Base-by-base conservation (phyloP, 2,797 vertebrate genomes). In the Argyrosomus regius region DNA sequence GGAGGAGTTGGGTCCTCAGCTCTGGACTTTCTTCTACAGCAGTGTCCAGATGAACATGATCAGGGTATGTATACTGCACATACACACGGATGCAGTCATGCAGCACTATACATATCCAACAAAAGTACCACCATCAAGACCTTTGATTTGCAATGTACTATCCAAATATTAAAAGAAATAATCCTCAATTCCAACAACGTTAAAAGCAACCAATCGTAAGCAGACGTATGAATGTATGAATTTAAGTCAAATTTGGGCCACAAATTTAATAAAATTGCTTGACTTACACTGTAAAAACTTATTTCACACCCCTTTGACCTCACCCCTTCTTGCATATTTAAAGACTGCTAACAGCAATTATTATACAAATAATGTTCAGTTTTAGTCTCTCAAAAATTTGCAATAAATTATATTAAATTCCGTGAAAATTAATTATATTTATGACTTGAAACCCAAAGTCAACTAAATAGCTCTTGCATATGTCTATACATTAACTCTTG, bases 11-110 rank as follows among this genome's bases (percentile, higher is more conserved):
- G 96, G 96, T 58, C 97, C 97, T 78, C 97, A 99, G 90, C 87
- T 99, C 74, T 97, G 97, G 97, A 56, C 94, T 81, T 99, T 99
- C 92, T 96, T 99, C 85, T 93, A 98, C 66, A 93, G 68, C 90
- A 97, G 97, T 20, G 87, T 97, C 28, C 97, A 98, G 93, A 98
- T 99, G 96, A 96, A 96, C 82, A 96, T 98, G 95, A 96, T 99
- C 85, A 94, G 97, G 89, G 98, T 99, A 96, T 3, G 49, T 61
- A 70, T 10, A 3, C 10, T 46, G 2, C 43, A 46, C 43, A 46
- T 10, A 58, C 28, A 72, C n/a, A 39, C 57, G 22, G 10, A 61
- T 13, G 3, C 48, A 41, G 2, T 1, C 43, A 11, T 26, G 1
- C 8, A 6, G 9, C 11, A 28, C 31, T 35, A 8, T 35, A 35